A percentile compares a stretch with the other conserved stretches of the same genome.
phyloP scores from a whole-genome alignment of 2,113 vertebrate genomes.

The Lepus timidus region DNA sequence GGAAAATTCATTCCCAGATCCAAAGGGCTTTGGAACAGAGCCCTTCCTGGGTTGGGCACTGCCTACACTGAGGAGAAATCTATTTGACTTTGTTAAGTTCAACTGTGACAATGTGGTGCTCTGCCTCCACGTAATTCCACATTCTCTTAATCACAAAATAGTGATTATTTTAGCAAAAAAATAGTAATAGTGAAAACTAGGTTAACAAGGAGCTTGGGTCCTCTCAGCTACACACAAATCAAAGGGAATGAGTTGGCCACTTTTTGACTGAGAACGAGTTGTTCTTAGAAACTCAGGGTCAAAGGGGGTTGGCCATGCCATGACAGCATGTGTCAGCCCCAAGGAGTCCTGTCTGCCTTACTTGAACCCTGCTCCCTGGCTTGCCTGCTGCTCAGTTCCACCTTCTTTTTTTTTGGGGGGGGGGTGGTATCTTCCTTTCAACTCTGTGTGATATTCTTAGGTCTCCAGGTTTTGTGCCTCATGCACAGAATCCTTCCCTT shows the following conservation, averaged over 20 bases:
- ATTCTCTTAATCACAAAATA: constrained; percentile 19
- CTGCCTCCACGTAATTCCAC: neutral
- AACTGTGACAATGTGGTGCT: neutral
- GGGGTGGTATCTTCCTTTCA: neutral
- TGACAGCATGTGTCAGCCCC: neutral
- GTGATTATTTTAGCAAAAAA: constrained; percentile 28
- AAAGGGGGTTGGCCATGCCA: neutral
- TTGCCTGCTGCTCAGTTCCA: neutral
- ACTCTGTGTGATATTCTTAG: neutral
- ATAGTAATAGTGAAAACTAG: neutral
- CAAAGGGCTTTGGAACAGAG: neutral
- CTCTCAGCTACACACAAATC: neutral
- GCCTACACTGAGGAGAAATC: neutral
- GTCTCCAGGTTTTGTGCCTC: neutral
- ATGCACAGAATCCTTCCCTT: neutral
- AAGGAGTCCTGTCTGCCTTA: neutral
- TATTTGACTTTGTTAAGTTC: neutral
- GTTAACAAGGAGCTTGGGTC: neutral
- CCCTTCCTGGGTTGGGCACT: neutral
- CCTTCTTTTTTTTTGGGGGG: neutral
- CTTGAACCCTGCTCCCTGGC: neutral
- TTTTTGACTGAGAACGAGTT: neutral
- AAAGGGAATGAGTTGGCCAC: neutral
- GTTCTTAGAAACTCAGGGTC: neutral
- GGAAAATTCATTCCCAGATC: constrained; percentile 22